Percentiles rank a stretch among this genome's conserved stretches.
Conservation (phyloP, 2,888 invertebrate species). For the Deilephila porcellus region DNA sequence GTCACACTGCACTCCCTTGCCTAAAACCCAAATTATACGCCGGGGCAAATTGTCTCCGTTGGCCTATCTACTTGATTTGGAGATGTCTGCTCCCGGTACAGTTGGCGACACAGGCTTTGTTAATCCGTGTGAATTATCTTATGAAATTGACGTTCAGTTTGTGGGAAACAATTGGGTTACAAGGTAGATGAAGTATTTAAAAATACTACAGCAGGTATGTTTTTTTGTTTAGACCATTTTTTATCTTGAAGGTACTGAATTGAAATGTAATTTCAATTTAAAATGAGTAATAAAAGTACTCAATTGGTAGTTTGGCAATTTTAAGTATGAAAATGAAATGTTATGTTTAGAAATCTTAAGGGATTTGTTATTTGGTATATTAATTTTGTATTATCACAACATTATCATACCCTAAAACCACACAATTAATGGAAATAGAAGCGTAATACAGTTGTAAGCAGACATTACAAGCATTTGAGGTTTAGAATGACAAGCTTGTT, state of each 20-base stretch:
- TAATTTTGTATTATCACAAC: too few relatives aligned
- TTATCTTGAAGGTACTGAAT: too few relatives aligned
- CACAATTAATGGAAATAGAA: neutral
- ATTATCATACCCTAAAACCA: neutral
- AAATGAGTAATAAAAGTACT: too few relatives aligned
- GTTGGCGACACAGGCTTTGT: slow-evolving; percentile 43
- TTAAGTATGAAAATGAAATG: too few relatives aligned
- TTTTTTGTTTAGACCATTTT: too few relatives aligned
- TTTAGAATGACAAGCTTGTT: slow-evolving; percentile 69
- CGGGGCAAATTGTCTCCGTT: slow-evolving; percentile 71
- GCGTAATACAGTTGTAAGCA: too few relatives aligned
- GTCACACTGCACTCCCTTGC: slow-evolving; percentile 59
- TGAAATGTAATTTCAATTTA: too few relatives aligned
- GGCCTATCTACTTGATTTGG: slow-evolving; percentile 62
- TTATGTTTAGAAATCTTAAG: too few relatives aligned
- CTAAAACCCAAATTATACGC: slow-evolving; percentile 72
- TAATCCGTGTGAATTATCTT: neutral
- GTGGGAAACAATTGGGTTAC: neutral
- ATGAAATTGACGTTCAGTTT: neutral
- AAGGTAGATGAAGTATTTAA: too few relatives aligned
- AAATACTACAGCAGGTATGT: too few relatives aligned
- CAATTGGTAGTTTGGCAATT: too few relatives aligned
- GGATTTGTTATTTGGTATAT: too few relatives aligned
- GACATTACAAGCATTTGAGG: slow-evolving; percentile 44
- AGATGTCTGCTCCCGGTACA: slow-evolving; percentile 61